Base-by-base conservation (phyloP, 2,888 invertebrate species). In the Megastigmus dorsalis region DNA sequence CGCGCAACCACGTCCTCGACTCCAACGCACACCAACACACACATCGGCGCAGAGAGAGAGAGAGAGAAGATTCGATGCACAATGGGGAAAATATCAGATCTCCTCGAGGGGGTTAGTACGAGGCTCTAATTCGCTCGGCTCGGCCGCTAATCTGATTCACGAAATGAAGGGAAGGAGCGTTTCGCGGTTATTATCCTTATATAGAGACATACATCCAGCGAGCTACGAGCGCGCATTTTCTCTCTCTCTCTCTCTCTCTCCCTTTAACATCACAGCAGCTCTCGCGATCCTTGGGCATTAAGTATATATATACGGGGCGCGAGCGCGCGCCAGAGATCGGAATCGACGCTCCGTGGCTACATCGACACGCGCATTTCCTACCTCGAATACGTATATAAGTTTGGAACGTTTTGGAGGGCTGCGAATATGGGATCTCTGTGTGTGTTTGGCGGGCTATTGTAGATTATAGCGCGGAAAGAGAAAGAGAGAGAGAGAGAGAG, bases 71-170 rank as follows among this genome's bases (percentile, higher is more conserved):
- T 66, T 45, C 55, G 55, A 33, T 15, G 38, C 50, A 59, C 70
- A 65, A 65, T 66, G 50, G n/a, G n/a, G 41, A 6, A 55, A 69
- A 68, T 76, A 77, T 77, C 79, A 67, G 77, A 79, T 79, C 54
- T 68, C 69, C 38, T 30, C 72, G 70, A 78, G 77, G 73, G 80
- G 77, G 70, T n/a, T n/a, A n/a, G n/a, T n/a, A n/a, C 71, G 75
- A 77, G 79, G 79, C 78, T 81, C 82, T 81, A 82, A 84, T 81
- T 82, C 82, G 79, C 62, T 38, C 69, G 78, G 77, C 69, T 77
- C 13, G 5, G 75, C 55, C 50, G 55, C 80, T 84, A 84, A 84
- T 84, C 84, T 82, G 84, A 84, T 84, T 79, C 79, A 79, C 79
- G 80, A 79, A 80, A 77, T 68, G 77, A 77, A 77, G 68, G 79